A percentile compares a stretch with the other conserved stretches of the same genome.
Conservation (phyloP, 1,140 invertebrate species). For the Telenomus remus region DNA sequence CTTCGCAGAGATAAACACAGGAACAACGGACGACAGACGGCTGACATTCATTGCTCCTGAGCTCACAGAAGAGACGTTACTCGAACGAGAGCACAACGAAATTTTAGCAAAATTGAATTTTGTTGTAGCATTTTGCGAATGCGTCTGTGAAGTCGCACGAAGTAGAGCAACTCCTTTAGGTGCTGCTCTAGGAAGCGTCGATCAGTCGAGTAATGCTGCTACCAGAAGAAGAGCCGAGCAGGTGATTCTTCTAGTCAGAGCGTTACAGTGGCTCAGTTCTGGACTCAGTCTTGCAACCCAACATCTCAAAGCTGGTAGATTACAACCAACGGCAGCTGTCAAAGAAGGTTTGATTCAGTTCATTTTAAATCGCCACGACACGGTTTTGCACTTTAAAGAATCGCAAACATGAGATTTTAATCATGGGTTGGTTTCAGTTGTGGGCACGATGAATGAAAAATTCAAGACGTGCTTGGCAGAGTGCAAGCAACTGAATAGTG, state of each 20-base stretch:
- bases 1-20: conserved; percentile 75
- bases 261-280: conserved; percentile 93
- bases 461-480: conserved; percentile 91
- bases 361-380: not conserved
- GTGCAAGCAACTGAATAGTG: conserved; percentile 91
- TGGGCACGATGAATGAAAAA: conserved; percentile 90
- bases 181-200: conserved; percentile 69
- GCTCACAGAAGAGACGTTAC: conserved; percentile 94
- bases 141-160: conserved; percentile 90
- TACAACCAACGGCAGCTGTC: conserved; percentile 93
- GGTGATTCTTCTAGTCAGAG: conserved; percentile 91
- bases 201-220: conserved; percentile 71
- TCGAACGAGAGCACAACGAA: conserved; percentile 96
- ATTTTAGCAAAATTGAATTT: conserved; percentile 95
- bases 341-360: conserved; percentile 82
- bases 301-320: conserved; percentile 86
- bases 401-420: not conserved
- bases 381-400: too few species aligned
- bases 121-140: conserved; percentile 92
- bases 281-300: conserved; percentile 92
- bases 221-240: conserved; percentile 86
- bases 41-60: conserved; percentile 92
- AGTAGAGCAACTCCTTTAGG: conserved; percentile 83
- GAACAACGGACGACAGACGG: conserved; percentile 76
- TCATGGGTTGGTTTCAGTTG: conserved; percentile 77